Evolutionary conservation across 2,888 invertebrate genomes (phyloP).

Genomic region (Phrixothrix hirtus): DNA sequence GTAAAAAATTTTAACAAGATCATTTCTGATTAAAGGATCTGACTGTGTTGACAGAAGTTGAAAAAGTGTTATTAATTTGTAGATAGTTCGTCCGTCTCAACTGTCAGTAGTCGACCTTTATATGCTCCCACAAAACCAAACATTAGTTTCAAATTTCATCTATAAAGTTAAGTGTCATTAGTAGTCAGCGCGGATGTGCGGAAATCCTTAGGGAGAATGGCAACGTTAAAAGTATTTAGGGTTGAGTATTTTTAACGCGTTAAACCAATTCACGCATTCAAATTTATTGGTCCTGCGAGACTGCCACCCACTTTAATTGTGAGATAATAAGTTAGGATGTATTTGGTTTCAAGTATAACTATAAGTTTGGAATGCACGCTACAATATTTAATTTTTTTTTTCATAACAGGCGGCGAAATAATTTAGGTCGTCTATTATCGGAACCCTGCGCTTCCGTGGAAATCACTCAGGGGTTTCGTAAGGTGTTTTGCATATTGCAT

Average conservation of each 20-base stretch:
- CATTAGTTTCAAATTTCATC: conserved; percentile 21
- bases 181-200: conserved; percentile 13
- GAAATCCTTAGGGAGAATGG: conserved; percentile 15
- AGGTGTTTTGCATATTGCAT: too few species aligned
- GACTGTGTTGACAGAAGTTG: too few species aligned
- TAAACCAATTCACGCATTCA: conserved; percentile 12
- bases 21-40: too few species aligned
- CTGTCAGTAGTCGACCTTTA: background rate
- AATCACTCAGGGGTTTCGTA: too few species aligned
- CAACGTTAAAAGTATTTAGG: conserved; percentile 17
- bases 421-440: too few species aligned
- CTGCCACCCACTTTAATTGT: conserved; percentile 18
- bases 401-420: too few species aligned
- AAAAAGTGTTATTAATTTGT: too few species aligned
- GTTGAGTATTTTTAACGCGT: conserved; percentile 14
- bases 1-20: too few species aligned
- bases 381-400: too few species aligned
- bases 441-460: too few species aligned
- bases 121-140: conserved; percentile 5
- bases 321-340: conserved; percentile 1
- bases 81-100: too few species aligned
- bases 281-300: conserved; percentile 14
- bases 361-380: background rate
- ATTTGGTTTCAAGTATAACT: background rate
- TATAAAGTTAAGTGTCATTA: conserved; percentile 24